Evolutionary conservation across 2,113 vertebrate species (phyloP).

Genomic region (Sinocyclocheilus anophthalmus): DNA sequence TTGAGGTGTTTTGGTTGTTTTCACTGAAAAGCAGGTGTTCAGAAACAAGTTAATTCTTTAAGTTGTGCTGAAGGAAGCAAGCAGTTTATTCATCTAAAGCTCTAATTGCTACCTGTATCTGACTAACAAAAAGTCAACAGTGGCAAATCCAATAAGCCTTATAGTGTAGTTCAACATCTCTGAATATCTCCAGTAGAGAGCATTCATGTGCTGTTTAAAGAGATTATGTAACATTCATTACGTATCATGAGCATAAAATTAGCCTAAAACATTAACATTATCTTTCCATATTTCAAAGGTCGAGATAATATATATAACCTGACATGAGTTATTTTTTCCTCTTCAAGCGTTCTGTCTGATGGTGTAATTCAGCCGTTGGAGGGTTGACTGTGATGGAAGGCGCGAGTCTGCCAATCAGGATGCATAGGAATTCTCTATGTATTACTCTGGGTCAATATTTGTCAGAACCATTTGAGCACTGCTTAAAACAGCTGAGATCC

Average conservation of each 20-base stretch:
- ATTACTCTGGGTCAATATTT: constrained; percentile 61
- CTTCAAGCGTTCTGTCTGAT: not conserved
- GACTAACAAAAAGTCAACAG: not conserved
- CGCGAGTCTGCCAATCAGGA: constrained; percentile 43
- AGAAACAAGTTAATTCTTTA: not conserved
- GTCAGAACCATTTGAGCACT: constrained; percentile 58
- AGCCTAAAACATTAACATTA: not conserved
- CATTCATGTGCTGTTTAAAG: not conserved
- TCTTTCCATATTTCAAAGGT: not conserved
- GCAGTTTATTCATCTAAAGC: not conserved
- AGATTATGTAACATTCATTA: not conserved
- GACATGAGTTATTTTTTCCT: not conserved
- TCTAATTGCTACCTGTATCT: constrained; percentile 8
- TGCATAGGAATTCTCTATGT: constrained; percentile 53
- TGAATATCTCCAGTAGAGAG: not conserved
- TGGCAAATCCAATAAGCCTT: not conserved
- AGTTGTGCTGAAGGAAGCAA: not conserved
- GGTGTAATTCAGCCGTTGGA: not conserved
- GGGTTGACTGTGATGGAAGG: constrained; percentile 38
- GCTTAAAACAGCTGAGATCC: constrained; percentile 58
- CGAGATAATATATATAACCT: not conserved
- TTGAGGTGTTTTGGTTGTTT: not conserved
- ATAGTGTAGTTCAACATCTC: not conserved
- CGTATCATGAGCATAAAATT: not conserved
- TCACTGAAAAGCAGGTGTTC: constrained; percentile 2